Base-by-base conservation (phyloP, 2,888 invertebrate genomes). In the Catocala sponsa region DNA sequence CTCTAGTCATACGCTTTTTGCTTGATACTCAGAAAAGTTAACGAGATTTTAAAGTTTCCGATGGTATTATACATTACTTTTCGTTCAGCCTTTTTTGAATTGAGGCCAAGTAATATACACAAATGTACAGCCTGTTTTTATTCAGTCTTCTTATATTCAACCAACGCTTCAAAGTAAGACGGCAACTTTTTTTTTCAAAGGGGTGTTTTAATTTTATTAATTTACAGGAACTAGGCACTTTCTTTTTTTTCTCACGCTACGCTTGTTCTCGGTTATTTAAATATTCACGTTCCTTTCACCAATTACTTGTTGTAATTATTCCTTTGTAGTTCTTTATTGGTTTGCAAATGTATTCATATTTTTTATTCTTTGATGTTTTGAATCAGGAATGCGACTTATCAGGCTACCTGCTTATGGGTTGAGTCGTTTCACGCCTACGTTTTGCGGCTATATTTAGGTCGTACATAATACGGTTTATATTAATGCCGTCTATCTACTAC, bases 181-280 rank as follows among this genome's bases (percentile, higher is more conserved):
- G 15, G 7, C 25, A 49, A n/a, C 15, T 6, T 44, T 59, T 1
- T 72, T 57, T 65, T 65, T 61, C 13, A 43, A 63, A 74, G 66
- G 46, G 54, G 15, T 59, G 13, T 64, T 71, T 65, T 74, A 62
- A 64, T 72, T 53, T 64, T 56, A 74, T 63, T 63, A 63, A 60
- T 70, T 59, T 59, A 55, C 51, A 60, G 55, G 33, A 50, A 62
- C 54, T 60, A 51, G 44, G 56, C 55, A 44, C 59, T 51, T 51
- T 33, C 4, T 42, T 5, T 70, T 59, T 48, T 51, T 53, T 35
- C 46, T 6, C 44, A 6, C 15, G 9, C 1, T 53, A 55, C 25
- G 48, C 47, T 13, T 12, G 12, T 44, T 12, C 9, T 56, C 6
- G 15, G 57, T 55, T 63, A 55, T 50, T 63, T 53, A 5, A 60